These are phyloP conservation scores for Hyposoter dolosus DNA, from an alignment of 2,888 invertebrate species.

Conservation along the genomic window DNA sequence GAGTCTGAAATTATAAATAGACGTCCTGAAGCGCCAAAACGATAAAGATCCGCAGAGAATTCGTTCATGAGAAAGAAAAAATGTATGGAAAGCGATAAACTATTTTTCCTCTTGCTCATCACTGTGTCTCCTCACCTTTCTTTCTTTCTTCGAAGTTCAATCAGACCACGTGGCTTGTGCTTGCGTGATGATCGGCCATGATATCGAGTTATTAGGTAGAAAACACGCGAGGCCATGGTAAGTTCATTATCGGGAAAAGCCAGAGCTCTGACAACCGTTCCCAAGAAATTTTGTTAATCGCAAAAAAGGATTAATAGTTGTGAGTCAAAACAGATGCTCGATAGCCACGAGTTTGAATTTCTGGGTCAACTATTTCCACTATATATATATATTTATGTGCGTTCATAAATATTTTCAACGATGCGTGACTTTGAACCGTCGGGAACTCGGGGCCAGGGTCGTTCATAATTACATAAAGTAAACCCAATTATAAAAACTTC, in stretches of 20 bases:
- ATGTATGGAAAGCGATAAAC: not conserved
- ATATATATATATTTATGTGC: not conserved
- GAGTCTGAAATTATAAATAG: constrained; percentile 51
- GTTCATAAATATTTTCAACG: not conserved
- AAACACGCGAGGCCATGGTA: constrained; percentile 49
- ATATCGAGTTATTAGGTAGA: constrained; percentile 27
- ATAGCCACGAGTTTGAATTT: constrained; percentile 38
- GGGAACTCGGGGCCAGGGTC: constrained; percentile 17
- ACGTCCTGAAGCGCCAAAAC: not conserved
- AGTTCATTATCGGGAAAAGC: constrained; percentile 15
- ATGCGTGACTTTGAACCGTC: constrained; percentile 50
- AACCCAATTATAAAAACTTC: constrained; percentile 33
- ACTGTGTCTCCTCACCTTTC: not conserved
- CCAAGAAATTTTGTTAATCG: constrained; percentile 49
- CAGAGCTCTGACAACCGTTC: constrained; percentile 11
- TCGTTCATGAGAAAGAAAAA: not conserved
- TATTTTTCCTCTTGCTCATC: not conserved
- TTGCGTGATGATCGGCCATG: constrained; percentile 45
- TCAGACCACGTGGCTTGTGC: not conserved
- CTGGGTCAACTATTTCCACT: constrained; percentile 41
- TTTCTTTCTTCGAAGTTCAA: not conserved
- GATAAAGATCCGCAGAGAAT: constrained; percentile 25
- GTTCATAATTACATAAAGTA: constrained; percentile 34
- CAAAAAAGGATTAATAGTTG: constrained; percentile 5
- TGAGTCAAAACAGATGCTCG: not conserved